These are phyloP conservation scores for Ispidina picta DNA, from an alignment of 2,797 vertebrate species.

Conservation along the genomic window DNA sequence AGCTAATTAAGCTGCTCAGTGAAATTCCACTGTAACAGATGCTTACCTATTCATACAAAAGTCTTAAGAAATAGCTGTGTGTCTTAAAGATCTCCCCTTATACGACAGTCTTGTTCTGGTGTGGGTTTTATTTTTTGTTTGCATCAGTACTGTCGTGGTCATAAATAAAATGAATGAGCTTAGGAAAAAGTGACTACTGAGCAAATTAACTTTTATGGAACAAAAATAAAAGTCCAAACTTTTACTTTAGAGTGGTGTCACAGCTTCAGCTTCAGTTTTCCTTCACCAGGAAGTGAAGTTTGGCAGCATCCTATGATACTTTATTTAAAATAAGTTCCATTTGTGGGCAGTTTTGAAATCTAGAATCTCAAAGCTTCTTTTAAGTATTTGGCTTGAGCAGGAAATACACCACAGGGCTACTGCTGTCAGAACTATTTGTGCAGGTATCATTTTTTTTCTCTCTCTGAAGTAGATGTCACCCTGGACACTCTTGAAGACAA, in stretches of 20 bases:
- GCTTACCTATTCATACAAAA: slow-evolving; percentile 5
- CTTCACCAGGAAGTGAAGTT: neutral
- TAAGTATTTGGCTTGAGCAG: neutral
- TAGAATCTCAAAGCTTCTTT: neutral
- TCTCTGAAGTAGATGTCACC: neutral
- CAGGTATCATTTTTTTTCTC: neutral
- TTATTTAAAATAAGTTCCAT: neutral
- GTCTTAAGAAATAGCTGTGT: neutral
- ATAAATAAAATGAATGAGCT: neutral
- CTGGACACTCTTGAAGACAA: neutral
- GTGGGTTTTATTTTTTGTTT: neutral
- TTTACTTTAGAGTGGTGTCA: neutral
- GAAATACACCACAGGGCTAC: neutral
- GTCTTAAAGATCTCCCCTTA: neutral
- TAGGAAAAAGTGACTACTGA: neutral
- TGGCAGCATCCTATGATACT: neutral
- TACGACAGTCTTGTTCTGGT: neutral
- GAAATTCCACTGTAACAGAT: slow-evolving; percentile 4
- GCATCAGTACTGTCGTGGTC: neutral
- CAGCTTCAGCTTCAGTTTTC: neutral
- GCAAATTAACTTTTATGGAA: neutral
- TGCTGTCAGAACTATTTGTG: neutral
- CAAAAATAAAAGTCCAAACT: neutral
- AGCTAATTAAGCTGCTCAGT: slow-evolving; percentile 28
- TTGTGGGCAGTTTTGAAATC: neutral